These are phyloP conservation scores for Lytechinus variegatus DNA, from an alignment of 35 echinoderm and acorn worm genomes.

Conservation along the genomic window DNA sequence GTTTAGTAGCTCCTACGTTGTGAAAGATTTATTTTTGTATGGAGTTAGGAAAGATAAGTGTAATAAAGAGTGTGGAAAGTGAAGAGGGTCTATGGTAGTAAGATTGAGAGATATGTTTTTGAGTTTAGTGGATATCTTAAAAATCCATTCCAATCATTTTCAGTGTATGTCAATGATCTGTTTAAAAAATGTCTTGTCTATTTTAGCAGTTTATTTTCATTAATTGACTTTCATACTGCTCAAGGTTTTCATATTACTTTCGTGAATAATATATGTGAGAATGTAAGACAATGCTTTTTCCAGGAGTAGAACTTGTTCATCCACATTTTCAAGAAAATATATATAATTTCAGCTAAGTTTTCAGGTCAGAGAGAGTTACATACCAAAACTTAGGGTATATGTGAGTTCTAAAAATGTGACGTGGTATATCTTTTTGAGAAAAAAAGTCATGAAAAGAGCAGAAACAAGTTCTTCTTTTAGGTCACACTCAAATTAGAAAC, in stretches of 20 bases:
- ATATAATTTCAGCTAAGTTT: no score
- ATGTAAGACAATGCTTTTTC: not conserved
- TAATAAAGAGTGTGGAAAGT: not conserved
- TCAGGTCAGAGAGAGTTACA: no score
- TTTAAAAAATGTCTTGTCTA: not conserved
- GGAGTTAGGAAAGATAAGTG: not conserved
- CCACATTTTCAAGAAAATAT: not conserved
- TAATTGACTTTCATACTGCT: not conserved
- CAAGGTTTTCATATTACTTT: not conserved
- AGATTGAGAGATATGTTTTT: not conserved
- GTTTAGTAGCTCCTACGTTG: conserved; percentile 7
- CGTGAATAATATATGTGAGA: not conserved
- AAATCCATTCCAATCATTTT: conserved; percentile 20
- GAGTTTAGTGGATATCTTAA: not conserved
- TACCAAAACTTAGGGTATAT: no score
- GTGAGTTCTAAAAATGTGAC: not conserved
- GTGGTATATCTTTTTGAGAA: not conserved
- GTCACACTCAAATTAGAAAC: not conserved
- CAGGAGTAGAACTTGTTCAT: not conserved
- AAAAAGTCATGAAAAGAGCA: not conserved
- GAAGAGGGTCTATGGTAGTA: not conserved
- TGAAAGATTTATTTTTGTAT: conserved; percentile 47
- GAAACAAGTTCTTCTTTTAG: not conserved
- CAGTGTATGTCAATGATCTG: not conserved
- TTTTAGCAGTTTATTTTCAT: not conserved